These are phyloP conservation scores for Drymodes brunneopygia DNA, from an alignment of 2,113 vertebrate genomes.

Conservation along the genomic window DNA sequence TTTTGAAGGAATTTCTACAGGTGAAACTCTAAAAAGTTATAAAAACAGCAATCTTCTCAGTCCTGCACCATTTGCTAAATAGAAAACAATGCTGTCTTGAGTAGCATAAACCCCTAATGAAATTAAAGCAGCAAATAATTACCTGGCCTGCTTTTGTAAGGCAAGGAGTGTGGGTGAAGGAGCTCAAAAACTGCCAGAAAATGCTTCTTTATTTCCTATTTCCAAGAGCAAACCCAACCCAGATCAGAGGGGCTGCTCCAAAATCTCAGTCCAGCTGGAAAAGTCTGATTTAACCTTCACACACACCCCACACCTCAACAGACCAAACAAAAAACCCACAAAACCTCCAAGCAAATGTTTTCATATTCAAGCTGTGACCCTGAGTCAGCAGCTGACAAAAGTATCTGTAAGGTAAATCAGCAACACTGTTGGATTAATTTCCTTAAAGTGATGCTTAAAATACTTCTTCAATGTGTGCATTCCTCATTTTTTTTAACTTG, in stretches of 20 bases:
- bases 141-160: not conserved
- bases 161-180: not conserved
- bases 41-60: not conserved
- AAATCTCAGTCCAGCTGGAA: not conserved
- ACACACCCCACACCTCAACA: not conserved
- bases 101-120: not conserved
- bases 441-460: not conserved
- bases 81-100: not conserved
- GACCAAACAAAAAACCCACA: not conserved
- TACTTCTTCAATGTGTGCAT: not conserved
- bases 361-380: not conserved
- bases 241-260: not conserved
- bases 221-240: not conserved
- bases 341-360: not conserved
- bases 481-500: not conserved
- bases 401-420: not conserved
- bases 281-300: not conserved
- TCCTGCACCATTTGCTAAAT: not conserved
- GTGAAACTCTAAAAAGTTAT: not conserved
- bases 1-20: not conserved
- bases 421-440: not conserved
- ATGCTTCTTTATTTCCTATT: not conserved
- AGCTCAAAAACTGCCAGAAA: not conserved
- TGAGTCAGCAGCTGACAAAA: not conserved
- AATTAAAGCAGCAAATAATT: not conserved